Percentiles rank a stretch among this genome's conserved stretches.
Evolutionary conservation across 2,797 vertebrate species (phyloP).

Genomic region (Adrianichthys oophorus): DNA sequence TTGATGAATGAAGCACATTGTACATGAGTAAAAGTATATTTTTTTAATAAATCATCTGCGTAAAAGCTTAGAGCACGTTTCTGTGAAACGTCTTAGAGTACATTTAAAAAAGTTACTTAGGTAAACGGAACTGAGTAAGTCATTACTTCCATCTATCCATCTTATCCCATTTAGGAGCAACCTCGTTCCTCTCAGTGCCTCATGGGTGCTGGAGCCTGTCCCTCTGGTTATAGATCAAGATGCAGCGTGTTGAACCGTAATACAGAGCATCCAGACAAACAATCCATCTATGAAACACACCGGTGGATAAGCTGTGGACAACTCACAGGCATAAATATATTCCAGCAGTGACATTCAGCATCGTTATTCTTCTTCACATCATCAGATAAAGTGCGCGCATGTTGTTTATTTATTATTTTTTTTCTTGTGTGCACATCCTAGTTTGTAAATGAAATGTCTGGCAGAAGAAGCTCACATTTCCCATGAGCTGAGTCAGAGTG

Average conservation of each 20-base stretch:
- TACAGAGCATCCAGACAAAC: neutral
- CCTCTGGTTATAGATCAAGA: no score
- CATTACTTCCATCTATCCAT: no score
- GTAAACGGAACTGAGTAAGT: no score
- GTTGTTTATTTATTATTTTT: slow-evolving; percentile 21
- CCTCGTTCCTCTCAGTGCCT: no score
- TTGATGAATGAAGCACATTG: no score
- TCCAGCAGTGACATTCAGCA: neutral
- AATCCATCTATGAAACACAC: slow-evolving; percentile 7
- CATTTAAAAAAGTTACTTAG: no score
- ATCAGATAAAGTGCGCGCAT: slow-evolving; percentile 20
- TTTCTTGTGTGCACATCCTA: slow-evolving; percentile 16
- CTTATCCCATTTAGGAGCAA: no score
- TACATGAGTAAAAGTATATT: no score
- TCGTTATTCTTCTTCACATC: slow-evolving; percentile 26
- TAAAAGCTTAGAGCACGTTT: no score
- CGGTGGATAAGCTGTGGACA: neutral
- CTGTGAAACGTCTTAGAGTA: no score
- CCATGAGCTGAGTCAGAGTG: slow-evolving; percentile 47
- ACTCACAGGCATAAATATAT: slow-evolving; percentile 7
- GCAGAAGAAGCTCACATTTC: slow-evolving; percentile 44
- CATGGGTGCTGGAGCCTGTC: neutral
- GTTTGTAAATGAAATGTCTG: slow-evolving; percentile 53
- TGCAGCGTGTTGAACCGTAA: neutral
- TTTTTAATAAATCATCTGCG: no score